Evolutionary conservation across 2,888 invertebrate genomes (phyloP), one percentile per base, ranked within the genome.

Genomic region (Operophtera brumata): DNA sequence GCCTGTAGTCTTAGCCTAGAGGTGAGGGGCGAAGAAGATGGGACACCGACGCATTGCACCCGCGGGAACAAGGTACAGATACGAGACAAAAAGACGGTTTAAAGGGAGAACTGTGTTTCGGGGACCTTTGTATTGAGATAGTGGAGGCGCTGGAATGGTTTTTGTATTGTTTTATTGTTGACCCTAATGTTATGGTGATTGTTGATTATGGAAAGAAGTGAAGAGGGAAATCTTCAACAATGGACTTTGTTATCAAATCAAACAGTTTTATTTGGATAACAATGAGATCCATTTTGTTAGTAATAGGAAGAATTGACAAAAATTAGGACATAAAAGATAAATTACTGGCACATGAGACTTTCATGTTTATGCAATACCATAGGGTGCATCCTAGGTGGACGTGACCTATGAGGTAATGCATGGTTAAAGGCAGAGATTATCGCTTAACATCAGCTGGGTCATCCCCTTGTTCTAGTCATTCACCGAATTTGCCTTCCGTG

Each of bases 31-130:
- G 62, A 61, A 69, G 64, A 68, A 65, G 65, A 58, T 63, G 73
- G 69, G 76, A 78, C 77, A 71, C 77, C 82, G 83, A 88, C 79
- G 82, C 83, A 90, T 87, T 82, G 86, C 83, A 85, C 89, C 89
- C 90, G 71, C 77, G 90, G 87, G 89, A 82, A 62, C 65, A 51
- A 56, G 58, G 47, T 61, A 67, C 70, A 70, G 71, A 72, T 73
- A 75, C 67, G 67, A 67, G 73, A 75, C 75, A 80, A 82, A 78
- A 81, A 79, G 70, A 73, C 76, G 75, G 70, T 71, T 75, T 70
- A 75, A 77, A 78, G 74, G 77, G 77, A 78, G 79, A 82, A 76
- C 77, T 70, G 69, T 70, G 67, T 70, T 67, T 54, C 59, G 28
- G 58, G 60, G 59, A 62, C 66, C 57, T 62, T 65, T 52, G 50